phyloP scores from a whole-genome alignment of 1,140 invertebrate genomes.

The Carposina sasakii region DNA sequence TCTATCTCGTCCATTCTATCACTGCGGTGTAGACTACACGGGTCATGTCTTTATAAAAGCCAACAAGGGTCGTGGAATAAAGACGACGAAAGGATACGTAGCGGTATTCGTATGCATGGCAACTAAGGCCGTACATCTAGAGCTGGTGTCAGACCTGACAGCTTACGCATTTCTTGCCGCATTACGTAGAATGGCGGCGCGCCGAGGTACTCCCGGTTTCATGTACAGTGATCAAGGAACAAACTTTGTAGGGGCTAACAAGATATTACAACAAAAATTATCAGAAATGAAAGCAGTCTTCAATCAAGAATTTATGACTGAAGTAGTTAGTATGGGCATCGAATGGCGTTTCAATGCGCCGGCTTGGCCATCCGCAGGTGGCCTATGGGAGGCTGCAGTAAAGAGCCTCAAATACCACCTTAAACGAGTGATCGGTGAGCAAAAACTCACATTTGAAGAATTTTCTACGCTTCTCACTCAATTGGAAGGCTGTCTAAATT shows the following conservation, averaged over 20 bases:
- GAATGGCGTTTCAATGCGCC: constrained; percentile 33
- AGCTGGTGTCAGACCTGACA: constrained; percentile 28
- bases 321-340: no score
- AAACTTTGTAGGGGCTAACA: constrained; percentile 29
- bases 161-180: constrained; percentile 28
- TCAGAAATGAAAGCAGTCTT: constrained; percentile 24
- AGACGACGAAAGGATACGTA: constrained; percentile 47
- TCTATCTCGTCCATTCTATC: constrained; percentile 34
- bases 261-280: constrained; percentile 20
- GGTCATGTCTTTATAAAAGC: constrained; percentile 43
- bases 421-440: constrained; percentile 22
- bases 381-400: constrained; percentile 8
- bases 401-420: constrained; percentile 25
- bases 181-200: constrained; percentile 26
- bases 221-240: constrained; percentile 9
- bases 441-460: constrained; percentile 35
- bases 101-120: constrained; percentile 57
- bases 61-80: constrained; percentile 28
- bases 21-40: constrained; percentile 49
- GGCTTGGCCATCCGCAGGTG: constrained; percentile 25
- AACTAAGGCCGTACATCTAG: constrained; percentile 49
- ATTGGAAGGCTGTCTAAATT: constrained; percentile 37
- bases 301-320: constrained; percentile 13
- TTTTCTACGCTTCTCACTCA: constrained; percentile 27
- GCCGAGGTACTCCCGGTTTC: constrained; percentile 16